phyloP scores from a whole-genome alignment of 2,113 vertebrate genomes.

The Phyllostomus hastatus region DNA sequence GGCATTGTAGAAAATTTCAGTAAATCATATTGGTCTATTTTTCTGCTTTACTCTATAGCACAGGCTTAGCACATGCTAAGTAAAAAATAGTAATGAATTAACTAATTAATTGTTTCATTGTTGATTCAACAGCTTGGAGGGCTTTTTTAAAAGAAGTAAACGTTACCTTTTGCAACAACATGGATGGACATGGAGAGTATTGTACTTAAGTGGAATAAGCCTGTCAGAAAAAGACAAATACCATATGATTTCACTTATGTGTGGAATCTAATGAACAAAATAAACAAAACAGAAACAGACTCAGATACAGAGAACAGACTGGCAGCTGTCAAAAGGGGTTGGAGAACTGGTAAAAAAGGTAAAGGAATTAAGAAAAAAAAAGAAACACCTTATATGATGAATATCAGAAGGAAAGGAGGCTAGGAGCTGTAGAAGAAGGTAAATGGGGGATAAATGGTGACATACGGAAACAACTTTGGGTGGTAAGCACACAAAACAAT shows the following conservation, averaged over 20 bases:
- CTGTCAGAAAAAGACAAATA: not conserved
- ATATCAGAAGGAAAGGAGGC: not conserved
- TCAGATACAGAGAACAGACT: not conserved
- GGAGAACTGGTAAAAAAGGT: not conserved
- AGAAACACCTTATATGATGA: not conserved
- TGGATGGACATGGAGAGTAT: not conserved
- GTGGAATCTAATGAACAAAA: not conserved
- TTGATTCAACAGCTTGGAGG: not conserved
- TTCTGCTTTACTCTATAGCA: not conserved
- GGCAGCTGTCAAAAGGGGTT: not conserved
- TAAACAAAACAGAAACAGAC: not conserved
- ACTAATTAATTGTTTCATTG: not conserved
- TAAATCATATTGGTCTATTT: not conserved
- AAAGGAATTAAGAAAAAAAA: not conserved
- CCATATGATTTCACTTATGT: not conserved
- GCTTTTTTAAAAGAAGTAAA: not conserved
- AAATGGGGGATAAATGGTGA: not conserved
- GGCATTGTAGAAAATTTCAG: not conserved
- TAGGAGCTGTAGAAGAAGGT: not conserved
- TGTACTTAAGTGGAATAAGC: not conserved
- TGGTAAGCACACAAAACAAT: not conserved
- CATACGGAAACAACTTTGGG: not conserved
- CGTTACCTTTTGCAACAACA: not conserved
- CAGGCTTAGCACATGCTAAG: not conserved
- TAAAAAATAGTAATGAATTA: not conserved